Base-by-base conservation (phyloP, 2,888 invertebrate genomes). In the Monochamus alternatus region DNA sequence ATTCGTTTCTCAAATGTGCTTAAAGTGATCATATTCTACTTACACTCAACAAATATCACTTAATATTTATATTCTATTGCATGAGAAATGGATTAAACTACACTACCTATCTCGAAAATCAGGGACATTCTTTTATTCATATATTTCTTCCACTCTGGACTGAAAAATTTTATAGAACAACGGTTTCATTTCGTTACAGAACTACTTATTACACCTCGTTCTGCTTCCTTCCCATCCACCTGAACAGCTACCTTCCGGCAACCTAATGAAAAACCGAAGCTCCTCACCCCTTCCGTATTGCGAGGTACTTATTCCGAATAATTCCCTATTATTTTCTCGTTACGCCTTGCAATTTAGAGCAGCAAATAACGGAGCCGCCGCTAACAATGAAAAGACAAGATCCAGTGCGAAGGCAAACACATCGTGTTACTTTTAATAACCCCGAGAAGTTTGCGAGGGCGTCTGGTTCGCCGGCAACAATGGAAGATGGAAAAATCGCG, bases 361-460 rank as follows among this genome's bases (percentile, higher is more conserved):
- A 8, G 38, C 32, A 55, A 65, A 14, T 65, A 65, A 65, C 64
- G 64, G 64, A 44, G 66, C 32, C 12, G 32, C 66, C 22, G 66
- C 32, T 66, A 66, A 66, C 66, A 66, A 66, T 66, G 66, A 65
- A 65, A 65, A 44, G 64, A 65, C 64, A 65, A 65, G 74, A 74
- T 74, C 63, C 64, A 74, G 74, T 58, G 74, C 74, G 69, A 70
- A 75, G 75, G 66, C 75, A 70, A 70, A 59, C 66, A 62, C 60
- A 59, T 75, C 52, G 52, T 52, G 66, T 70, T 60, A 75, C 64
- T 71, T 59, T 66, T 62, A 69, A 75, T 70, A 64, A 65, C 64
- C 75, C 43, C 60, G 60, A 71, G 66, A 60, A 51, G 44, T 71
- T 58, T 44, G 65, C 70, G 75, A 58, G 51, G 75, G 75, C 75